Percentiles rank a stretch among this genome's conserved stretches.
Conservation (phyloP, 2,888 invertebrate species). For the Conops quadrifasciatus region DNA sequence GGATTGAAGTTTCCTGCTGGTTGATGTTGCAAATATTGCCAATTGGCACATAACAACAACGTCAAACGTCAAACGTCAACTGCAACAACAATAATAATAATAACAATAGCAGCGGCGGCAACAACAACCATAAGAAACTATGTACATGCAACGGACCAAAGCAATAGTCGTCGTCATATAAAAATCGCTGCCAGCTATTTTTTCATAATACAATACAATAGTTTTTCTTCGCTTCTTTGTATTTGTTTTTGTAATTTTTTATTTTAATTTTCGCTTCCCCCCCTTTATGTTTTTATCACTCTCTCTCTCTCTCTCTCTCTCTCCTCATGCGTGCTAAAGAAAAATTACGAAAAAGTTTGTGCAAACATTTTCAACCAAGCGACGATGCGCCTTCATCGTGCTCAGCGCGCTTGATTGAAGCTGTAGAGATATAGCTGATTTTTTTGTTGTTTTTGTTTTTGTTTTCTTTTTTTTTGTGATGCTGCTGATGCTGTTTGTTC, state of each 20-base stretch:
- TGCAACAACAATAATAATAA: background rate
- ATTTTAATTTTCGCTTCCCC: background rate
- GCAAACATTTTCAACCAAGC: background rate
- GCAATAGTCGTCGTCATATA: background rate
- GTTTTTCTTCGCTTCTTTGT: background rate
- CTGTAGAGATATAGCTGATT: background rate
- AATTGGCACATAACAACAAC: conserved; percentile 8
- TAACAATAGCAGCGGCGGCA: too few species aligned
- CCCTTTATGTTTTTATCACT: background rate
- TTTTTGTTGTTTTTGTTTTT: too few species aligned
- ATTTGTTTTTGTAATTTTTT: background rate
- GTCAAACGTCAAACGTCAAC: background rate
- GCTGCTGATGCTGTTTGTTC: background rate
- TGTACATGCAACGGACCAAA: too few species aligned
- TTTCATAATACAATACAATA: background rate
- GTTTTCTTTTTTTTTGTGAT: too few species aligned
- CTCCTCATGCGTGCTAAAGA: background rate
- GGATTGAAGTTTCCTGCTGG: background rate
- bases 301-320: background rate
- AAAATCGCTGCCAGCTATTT: background rate
- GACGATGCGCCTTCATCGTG: background rate
- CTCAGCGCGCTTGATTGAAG: background rate
- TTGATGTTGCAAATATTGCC: background rate
- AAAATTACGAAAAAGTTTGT: conserved; percentile 2
- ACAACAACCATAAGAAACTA: too few species aligned